Conservation (phyloP, 2,113 vertebrate species). For the Arizona elegans region DNA sequence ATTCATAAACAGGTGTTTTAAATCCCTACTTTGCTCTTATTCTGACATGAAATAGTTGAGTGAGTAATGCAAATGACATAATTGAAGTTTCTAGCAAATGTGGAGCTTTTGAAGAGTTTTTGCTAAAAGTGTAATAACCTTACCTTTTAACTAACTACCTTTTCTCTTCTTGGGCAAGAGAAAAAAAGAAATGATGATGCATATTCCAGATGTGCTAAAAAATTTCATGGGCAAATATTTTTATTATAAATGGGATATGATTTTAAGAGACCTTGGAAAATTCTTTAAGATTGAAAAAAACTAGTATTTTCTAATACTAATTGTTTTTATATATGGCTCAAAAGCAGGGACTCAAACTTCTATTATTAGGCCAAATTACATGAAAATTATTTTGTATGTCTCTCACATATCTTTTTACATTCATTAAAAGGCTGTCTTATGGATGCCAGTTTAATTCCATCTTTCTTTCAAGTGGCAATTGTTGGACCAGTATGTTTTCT, state of each 20-base stretch:
- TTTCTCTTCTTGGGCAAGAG: not conserved
- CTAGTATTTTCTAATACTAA: not conserved
- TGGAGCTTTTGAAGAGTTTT: not conserved
- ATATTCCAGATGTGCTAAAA: not conserved
- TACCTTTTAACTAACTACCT: not conserved
- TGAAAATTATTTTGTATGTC: not conserved
- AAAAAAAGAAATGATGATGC: not conserved
- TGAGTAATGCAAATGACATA: slow-evolving; percentile 21
- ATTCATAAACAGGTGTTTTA: slow-evolving; percentile 11
- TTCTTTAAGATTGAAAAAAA: not conserved
- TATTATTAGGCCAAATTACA: not conserved
- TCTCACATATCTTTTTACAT: not conserved
- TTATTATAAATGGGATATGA: not conserved
- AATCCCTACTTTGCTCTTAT: not conserved
- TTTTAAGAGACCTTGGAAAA: not conserved
- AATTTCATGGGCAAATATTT: not conserved
- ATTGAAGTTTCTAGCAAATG: slow-evolving; percentile 1
- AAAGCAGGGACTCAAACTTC: not conserved
- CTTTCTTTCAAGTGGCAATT: slow-evolving; percentile 10
- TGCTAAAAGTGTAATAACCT: slow-evolving; percentile 21
- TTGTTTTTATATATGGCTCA: not conserved
- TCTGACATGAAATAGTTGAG: not conserved
- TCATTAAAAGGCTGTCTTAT: not conserved
- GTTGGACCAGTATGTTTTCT: slow-evolving; percentile 37
- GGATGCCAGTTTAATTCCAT: slow-evolving; percentile 35